Percentiles rank a stretch among this genome's conserved stretches.
These are phyloP conservation scores for Harpalus rufipes DNA, from an alignment of 2,888 invertebrate genomes.

Conservation along the genomic window DNA sequence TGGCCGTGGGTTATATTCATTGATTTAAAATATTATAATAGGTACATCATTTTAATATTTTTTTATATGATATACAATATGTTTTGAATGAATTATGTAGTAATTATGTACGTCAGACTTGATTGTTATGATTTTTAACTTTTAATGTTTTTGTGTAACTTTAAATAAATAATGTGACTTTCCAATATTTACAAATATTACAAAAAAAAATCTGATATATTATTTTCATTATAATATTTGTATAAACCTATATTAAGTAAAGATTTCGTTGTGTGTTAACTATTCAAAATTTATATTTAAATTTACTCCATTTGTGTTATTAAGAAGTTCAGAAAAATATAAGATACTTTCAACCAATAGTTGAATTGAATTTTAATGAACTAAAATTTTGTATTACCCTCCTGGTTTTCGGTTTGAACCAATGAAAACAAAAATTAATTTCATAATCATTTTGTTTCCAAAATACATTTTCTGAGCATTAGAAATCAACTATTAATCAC, in stretches of 20 bases:
- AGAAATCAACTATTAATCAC: constrained; percentile 56
- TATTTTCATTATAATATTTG: constrained; percentile 38
- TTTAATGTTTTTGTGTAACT: constrained; percentile 5
- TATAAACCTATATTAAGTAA: constrained; percentile 5
- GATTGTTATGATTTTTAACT: constrained; percentile 14
- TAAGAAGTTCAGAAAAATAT: constrained; percentile 2
- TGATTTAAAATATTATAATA: constrained; percentile 42
- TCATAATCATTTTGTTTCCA: too few species aligned
- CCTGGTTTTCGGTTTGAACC: neutral
- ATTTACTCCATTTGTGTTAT: constrained; percentile 57
- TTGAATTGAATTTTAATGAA: neutral
- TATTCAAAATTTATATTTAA: constrained; percentile 11
- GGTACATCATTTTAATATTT: constrained; percentile 23
- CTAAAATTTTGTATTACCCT: neutral
- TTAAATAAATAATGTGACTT: constrained; percentile 16
- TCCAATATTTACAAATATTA: constrained; percentile 20
- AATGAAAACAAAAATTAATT: neutral
- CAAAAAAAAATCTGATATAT: constrained; percentile 32
- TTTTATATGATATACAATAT: constrained; percentile 22
- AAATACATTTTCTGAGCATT: constrained; percentile 59
- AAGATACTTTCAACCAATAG: constrained; percentile 50
- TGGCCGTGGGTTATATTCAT: constrained; percentile 46
- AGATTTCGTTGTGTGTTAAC: constrained; percentile 3
- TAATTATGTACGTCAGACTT: constrained; percentile 29
- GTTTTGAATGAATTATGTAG: constrained; percentile 29